Base-by-base conservation (phyloP, 2,888 invertebrate species). In the Limnephilus auricula region DNA sequence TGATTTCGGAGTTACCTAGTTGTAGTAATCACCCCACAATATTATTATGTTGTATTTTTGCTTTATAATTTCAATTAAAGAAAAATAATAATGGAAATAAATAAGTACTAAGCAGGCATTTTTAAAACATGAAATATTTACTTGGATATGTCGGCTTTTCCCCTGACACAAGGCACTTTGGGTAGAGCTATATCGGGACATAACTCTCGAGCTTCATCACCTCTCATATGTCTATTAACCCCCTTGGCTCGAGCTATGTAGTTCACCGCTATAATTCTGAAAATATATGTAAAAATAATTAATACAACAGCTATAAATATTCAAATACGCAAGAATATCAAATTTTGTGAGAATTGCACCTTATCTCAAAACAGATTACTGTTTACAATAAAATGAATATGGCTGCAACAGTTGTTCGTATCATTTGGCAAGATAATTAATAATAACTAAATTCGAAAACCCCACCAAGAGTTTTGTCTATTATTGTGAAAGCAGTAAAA, bases 191-290 rank as follows among this genome's bases (percentile, higher is more conserved):
- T 97, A 86, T 98, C 98, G 0, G 99, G 98, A 95, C 99, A 99
- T 93, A 97, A 97, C 93, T 97, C 96, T 94, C 97, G 98, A 0
- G 99, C 99, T 94, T 99, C 99, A 94, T 98, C 97, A 0, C 99
- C 99, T 94, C 98, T 96, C 98, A 99, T 99, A 93, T 97, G 97
- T 80, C 99, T 96, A 0, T 98, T 98, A 0, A 99, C 99, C 25
- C 99, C 99, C 95, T 96, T 97, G 3, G 97, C 98, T 94, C 99
- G 96, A 0, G 99, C 99, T 94, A 98, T 98, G 95, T 99, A 99
- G 95, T 99, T 99, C 0, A 99, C 99, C 83, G 99, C 99, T 94
- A 99, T 99, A 92, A 99, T 98, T 90, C 99, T 99, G 93, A 50
- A 94, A 94, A 5, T 65, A 65, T 65, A 5, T 65, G n/a, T 65